These are phyloP conservation scores for Miichthys miiuy DNA, from an alignment of 2,797 vertebrate genomes.

Conservation along the genomic window DNA sequence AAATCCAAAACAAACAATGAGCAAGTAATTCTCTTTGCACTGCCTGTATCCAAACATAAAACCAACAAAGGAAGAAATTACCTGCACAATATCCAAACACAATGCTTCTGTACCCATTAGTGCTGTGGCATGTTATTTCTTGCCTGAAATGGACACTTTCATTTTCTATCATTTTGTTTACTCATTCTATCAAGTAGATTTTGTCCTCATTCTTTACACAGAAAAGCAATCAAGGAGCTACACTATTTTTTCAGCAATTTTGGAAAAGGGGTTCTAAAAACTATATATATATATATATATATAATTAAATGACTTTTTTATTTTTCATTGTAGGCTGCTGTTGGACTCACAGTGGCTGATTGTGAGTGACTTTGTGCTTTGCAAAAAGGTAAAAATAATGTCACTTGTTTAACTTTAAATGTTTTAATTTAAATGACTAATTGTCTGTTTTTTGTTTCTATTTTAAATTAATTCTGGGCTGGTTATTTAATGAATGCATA, in stretches of 20 bases:
- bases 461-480: not conserved
- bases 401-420: not conserved
- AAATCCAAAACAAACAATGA: conserved; percentile 55
- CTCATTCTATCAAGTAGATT: conserved; percentile 44
- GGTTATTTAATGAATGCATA: not conserved
- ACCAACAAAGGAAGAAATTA: conserved; percentile 67
- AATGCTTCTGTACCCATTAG: conserved; percentile 42
- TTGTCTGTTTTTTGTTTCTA: not conserved
- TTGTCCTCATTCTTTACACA: conserved; percentile 20
- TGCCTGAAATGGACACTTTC: conserved; percentile 48
- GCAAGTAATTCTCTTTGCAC: conserved; percentile 72
- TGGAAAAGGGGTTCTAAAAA: too few species aligned
- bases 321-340: too few species aligned
- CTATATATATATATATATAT: too few species aligned
- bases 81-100: conserved; percentile 40
- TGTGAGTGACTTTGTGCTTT: not conserved
- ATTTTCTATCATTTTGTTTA: conserved; percentile 53
- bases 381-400: not conserved
- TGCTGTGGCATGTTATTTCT: conserved; percentile 32
- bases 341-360: not conserved
- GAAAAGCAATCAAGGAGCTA: conserved; percentile 12
- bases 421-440: not conserved
- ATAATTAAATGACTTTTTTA: too few species aligned
- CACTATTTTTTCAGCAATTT: not conserved
- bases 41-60: conserved; percentile 66